Evolutionary conservation across 1,140 invertebrate genomes (phyloP).

Genomic region (Lithobius niger): DNA sequence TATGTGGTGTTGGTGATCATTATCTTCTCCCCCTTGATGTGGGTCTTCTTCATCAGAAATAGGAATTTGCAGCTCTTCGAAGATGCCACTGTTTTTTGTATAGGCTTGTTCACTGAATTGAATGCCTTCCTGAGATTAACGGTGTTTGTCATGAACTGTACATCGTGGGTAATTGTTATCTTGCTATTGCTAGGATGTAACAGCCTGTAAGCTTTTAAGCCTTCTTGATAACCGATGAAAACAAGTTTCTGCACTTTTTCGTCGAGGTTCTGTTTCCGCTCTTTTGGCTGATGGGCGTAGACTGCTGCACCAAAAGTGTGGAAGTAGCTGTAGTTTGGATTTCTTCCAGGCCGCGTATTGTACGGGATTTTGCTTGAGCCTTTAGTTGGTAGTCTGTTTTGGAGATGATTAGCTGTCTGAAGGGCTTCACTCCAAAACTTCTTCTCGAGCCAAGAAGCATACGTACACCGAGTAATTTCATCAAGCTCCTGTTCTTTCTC

Average conservation of each 20-base stretch:
- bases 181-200: no score
- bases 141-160: no score
- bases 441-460: conserved; percentile 10
- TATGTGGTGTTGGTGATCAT: no score
- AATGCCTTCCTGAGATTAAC: no score
- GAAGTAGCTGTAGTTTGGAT: conserved; percentile 23
- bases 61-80: no score
- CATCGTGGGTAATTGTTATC: no score
- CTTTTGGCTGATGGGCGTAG: conserved; percentile 21
- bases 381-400: conserved; percentile 11
- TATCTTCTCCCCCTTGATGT: no score
- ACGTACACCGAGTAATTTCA: conserved; percentile 15
- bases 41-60: no score
- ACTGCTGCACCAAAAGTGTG: conserved; percentile 26
- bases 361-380: conserved; percentile 20
- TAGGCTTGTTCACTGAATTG: no score
- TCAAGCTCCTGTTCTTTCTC: conserved; percentile 14
- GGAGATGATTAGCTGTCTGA: no score
- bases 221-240: conserved; percentile 14
- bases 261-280: conserved; percentile 19
- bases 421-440: conserved; percentile 20
- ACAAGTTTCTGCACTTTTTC: conserved; percentile 8
- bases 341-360: conserved; percentile 23
- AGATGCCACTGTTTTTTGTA: no score
- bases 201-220: no score